A percentile compares a stretch with the other conserved stretches of the same genome.
phyloP scores from a whole-genome alignment of 2,113 vertebrate genomes.

The Colossoma macropomum region DNA sequence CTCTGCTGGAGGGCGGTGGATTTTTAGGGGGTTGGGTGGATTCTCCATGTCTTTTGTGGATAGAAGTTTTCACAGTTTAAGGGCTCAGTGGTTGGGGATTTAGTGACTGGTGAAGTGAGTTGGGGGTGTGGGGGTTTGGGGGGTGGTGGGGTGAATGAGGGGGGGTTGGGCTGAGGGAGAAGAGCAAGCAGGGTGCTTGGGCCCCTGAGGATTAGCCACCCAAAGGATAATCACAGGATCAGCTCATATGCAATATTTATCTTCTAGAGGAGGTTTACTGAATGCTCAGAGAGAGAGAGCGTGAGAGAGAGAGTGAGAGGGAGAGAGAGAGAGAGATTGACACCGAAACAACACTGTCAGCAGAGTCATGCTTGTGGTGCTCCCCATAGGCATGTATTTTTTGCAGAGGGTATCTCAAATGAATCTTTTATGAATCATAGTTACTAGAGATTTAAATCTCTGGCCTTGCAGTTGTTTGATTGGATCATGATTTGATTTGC shows the following conservation, averaged over 20 bases:
- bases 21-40: slow-evolving; percentile 34
- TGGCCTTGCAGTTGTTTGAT: too few species aligned
- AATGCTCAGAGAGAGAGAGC: slow-evolving; percentile 63
- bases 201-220: slow-evolving; percentile 76
- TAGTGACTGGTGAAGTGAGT: slow-evolving; percentile 80
- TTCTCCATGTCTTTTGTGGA: slow-evolving; percentile 71
- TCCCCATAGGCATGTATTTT: not conserved
- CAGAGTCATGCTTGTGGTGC: slow-evolving; percentile 37
- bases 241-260: slow-evolving; percentile 69
- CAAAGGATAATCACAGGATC: slow-evolving; percentile 80
- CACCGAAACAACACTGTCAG: slow-evolving; percentile 70
- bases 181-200: slow-evolving; percentile 53
- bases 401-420: not conserved
- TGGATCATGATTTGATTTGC: too few species aligned
- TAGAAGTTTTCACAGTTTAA: slow-evolving; percentile 81
- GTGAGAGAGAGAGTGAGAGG: slow-evolving; percentile 54
- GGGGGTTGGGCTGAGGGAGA: slow-evolving; percentile 10
- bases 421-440: too few species aligned
- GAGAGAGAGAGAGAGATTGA: slow-evolving; percentile 34
- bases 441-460: not conserved
- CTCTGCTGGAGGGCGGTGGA: slow-evolving; percentile 25
- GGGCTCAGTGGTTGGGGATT: slow-evolving; percentile 74
- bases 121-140: slow-evolving; percentile 57
- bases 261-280: slow-evolving; percentile 74
- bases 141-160: not conserved